Conservation (phyloP, 2,113 vertebrate genomes). For the Prionailurus viverrinus region DNA sequence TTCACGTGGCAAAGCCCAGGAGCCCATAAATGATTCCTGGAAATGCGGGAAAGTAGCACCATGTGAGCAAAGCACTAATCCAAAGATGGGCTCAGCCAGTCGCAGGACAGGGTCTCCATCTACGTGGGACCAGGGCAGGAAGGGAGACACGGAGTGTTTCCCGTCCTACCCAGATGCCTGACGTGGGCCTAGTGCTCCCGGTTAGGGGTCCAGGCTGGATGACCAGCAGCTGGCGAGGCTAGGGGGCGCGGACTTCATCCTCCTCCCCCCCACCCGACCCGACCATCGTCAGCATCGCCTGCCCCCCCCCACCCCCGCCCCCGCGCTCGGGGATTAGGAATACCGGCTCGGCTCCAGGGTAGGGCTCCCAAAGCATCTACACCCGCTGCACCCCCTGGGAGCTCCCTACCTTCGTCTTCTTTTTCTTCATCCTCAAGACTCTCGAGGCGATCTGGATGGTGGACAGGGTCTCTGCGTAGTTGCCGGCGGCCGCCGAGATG, state of each 20-base stretch:
- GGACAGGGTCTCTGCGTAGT: constrained; percentile 97
- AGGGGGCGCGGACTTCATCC: background rate
- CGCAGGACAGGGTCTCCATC: background rate
- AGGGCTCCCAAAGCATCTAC: background rate
- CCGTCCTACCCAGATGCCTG: background rate
- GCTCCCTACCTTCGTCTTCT: constrained; percentile 96
- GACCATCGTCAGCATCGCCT: background rate
- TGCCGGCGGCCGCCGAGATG: constrained; percentile 95
- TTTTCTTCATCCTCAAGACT: constrained; percentile 98
- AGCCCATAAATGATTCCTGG: background rate
- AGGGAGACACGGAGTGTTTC: background rate
- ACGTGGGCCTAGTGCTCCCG: fast-evolving
- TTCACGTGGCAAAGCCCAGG: background rate
- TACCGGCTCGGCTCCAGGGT: background rate
- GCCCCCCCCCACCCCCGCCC: background rate
- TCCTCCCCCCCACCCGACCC: too few relatives aligned
- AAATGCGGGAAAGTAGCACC: fast-evolving
- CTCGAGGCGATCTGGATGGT: constrained; percentile 98
- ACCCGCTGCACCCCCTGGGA: background rate
- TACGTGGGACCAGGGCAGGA: fast-evolving
- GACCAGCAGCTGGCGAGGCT: background rate
- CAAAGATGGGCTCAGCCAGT: background rate
- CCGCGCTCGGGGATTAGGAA: background rate
- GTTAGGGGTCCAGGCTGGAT: background rate
- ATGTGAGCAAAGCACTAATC: fast-evolving